A percentile compares a stretch with the other conserved stretches of the same genome.
phyloP scores from a whole-genome alignment of 64 coral and sea anemone species.

The Pocillopora verrucosa region DNA sequence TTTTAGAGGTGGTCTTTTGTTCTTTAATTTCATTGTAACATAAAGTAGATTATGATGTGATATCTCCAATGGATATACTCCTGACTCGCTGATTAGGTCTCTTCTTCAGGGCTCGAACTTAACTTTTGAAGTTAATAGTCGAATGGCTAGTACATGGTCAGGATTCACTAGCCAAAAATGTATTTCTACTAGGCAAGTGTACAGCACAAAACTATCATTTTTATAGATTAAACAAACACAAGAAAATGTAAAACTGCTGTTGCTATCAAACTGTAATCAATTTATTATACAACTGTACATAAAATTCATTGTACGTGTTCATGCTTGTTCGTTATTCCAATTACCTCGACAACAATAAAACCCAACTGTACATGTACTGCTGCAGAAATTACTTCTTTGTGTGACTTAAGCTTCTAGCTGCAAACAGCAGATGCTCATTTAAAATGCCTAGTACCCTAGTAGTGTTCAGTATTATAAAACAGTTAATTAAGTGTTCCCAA shows the following conservation, averaged over 20 bases:
- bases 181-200: slow-evolving; percentile 29
- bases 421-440: slow-evolving; percentile 3
- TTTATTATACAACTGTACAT: neutral
- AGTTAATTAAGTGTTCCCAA: slow-evolving; percentile 28
- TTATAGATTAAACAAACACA: too few relatives aligned
- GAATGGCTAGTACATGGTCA: slow-evolving; percentile 50
- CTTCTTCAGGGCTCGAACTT: neutral
- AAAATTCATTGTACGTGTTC: slow-evolving; percentile 23
- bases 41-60: too few relatives aligned
- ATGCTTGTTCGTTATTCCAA: slow-evolving; percentile 36
- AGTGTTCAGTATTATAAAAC: slow-evolving; percentile 20
- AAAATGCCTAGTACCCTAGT: slow-evolving; percentile 1
- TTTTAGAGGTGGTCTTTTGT: too few relatives aligned
- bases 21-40: too few relatives aligned
- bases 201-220: slow-evolving; percentile 4
- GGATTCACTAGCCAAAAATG: slow-evolving; percentile 51
- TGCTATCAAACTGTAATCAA: slow-evolving; percentile 34
- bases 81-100: neutral
- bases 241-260: slow-evolving; percentile 43
- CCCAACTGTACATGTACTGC: slow-evolving; percentile 32
- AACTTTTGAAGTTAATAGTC: slow-evolving; percentile 24
- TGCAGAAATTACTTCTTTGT: neutral
- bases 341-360: slow-evolving; percentile 37
- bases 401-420: neutral
- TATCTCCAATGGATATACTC: too few relatives aligned